phyloP scores from a whole-genome alignment of 2,888 invertebrate genomes.

The Hypolimnas misippus region DNA sequence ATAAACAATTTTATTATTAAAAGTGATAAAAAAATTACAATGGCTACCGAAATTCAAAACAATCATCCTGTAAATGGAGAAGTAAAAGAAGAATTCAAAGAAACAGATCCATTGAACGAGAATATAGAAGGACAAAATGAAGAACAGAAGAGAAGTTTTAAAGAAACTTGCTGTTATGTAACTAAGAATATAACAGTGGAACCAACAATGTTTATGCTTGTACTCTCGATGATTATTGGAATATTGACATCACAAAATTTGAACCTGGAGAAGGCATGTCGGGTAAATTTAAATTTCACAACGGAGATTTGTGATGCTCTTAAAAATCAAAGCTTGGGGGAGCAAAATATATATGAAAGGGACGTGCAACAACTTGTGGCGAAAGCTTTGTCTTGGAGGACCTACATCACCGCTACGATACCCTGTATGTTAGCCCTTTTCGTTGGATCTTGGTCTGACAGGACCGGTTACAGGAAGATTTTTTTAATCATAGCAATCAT shows the following conservation, averaged over 20 bases:
- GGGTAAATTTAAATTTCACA: constrained; percentile 89
- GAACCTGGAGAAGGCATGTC: constrained; percentile 92
- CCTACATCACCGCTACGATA: constrained; percentile 90
- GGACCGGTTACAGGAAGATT: constrained; percentile 86
- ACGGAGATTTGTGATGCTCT: constrained; percentile 89
- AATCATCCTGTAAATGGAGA: constrained; percentile 26
- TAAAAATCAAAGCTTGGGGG: constrained; percentile 85
- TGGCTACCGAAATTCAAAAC: constrained; percentile 13
- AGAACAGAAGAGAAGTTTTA: constrained; percentile 45
- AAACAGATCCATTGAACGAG: constrained; percentile 52
- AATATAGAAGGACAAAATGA: constrained; percentile 32
- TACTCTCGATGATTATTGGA: constrained; percentile 70
- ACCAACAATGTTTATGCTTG: constrained; percentile 60
- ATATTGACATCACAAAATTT: constrained; percentile 90
- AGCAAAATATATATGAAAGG: constrained; percentile 77
- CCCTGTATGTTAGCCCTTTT: constrained; percentile 91
- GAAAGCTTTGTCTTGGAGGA: constrained; percentile 90
- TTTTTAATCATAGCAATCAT: constrained; percentile 89
- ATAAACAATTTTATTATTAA: not conserved
- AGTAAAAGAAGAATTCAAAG: constrained; percentile 45
- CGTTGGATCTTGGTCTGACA: constrained; percentile 90
- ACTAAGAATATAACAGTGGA: constrained; percentile 64
- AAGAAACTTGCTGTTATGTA: constrained; percentile 48
- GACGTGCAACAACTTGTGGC: constrained; percentile 88
- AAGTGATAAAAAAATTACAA: not conserved